phyloP scores from a whole-genome alignment of 1,140 invertebrate genomes.

The Drosophila malerkotliana region DNA sequence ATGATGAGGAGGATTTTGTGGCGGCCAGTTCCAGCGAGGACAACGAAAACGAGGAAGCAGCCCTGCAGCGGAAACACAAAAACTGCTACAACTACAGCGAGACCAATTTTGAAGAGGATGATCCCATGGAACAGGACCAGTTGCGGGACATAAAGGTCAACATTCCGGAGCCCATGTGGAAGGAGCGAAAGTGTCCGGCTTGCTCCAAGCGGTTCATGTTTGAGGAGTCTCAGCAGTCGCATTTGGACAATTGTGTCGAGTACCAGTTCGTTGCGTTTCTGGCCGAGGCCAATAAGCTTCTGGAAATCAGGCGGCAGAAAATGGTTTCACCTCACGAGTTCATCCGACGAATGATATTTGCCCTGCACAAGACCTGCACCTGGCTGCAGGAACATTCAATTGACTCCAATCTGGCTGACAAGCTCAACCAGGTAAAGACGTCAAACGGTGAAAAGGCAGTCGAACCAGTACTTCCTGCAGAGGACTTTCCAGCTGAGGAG shows the following conservation, averaged over 20 bases:
- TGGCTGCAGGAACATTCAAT: constrained; percentile 76
- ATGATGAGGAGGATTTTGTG: constrained; percentile 70
- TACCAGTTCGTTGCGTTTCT: constrained; percentile 69
- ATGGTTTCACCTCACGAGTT: constrained; percentile 81
- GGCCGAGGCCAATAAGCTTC: constrained; percentile 55
- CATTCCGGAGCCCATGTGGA: constrained; percentile 77
- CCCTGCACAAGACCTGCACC: constrained; percentile 72
- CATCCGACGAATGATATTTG: constrained; percentile 77
- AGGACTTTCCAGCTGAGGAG: constrained; percentile 12
- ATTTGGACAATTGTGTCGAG: constrained; percentile 74
- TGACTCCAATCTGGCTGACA: constrained; percentile 47
- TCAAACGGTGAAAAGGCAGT: constrained; percentile 37
- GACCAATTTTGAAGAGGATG: constrained; percentile 82
- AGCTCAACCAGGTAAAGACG: constrained; percentile 61
- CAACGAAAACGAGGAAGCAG: constrained; percentile 51
- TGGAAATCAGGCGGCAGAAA: constrained; percentile 68
- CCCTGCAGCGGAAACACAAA: constrained; percentile 58
- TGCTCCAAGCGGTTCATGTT: constrained; percentile 81
- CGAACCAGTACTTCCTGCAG: constrained; percentile 7
- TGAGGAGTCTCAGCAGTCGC: constrained; percentile 72
- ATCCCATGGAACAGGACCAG: constrained; percentile 76
- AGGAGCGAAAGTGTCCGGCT: constrained; percentile 78
- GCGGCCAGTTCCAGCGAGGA: constrained; percentile 53
- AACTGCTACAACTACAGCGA: constrained; percentile 77
- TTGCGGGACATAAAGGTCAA: constrained; percentile 70